Evolutionary conservation across 2,113 vertebrate genomes (phyloP), one percentile per base, ranked within the genome.

Genomic region (Peromyscus maniculatus): DNA sequence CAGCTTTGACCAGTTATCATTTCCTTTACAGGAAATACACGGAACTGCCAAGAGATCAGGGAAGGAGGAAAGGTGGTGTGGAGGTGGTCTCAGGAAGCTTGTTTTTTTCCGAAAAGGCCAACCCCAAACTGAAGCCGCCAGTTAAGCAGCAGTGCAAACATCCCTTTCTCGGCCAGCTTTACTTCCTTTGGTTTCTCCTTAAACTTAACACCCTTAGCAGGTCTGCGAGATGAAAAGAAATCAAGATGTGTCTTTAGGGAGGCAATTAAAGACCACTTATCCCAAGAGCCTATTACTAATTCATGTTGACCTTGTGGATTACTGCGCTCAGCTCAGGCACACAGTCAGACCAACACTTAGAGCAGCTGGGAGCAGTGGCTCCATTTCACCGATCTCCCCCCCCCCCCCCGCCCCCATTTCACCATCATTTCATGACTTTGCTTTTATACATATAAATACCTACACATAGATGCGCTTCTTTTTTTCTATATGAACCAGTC

Each of bases 211-310:
- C 62, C 52, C 94, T 84, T 57, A 24, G 43, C 0, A 0, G 72
- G 28, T 59, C 12, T 67, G 75, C 82, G 79, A 97, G 83, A 67
- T 66, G 87, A 97, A 98, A 98, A 97, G 97, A 96, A 97, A 98
- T 95, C 94, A 93, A 97, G 90, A 91, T 72, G 79, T 80, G 91
- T 94, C 98, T 98, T 98, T 87, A 1, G n/a, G 97, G 96, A 98
- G 96, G 93, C 97, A 98, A 98, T 98, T 98, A 98, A 97, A 97
- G 97, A 95, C 92, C 4, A 0, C 89, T 97, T 92, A 88, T 94
- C 92, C 97, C 97, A 90, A 12, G 17, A 97, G 93, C 93, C 93
- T 95, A 91, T 97, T 96, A 96, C 83, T 96, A 93, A 97, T 98
- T 94, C 95, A 62, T 90, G 90, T 96, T 96, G 97, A 98, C 97